Evolutionary conservation across 1,140 invertebrate species (phyloP).

Genomic region (Streblospio benedicti): DNA sequence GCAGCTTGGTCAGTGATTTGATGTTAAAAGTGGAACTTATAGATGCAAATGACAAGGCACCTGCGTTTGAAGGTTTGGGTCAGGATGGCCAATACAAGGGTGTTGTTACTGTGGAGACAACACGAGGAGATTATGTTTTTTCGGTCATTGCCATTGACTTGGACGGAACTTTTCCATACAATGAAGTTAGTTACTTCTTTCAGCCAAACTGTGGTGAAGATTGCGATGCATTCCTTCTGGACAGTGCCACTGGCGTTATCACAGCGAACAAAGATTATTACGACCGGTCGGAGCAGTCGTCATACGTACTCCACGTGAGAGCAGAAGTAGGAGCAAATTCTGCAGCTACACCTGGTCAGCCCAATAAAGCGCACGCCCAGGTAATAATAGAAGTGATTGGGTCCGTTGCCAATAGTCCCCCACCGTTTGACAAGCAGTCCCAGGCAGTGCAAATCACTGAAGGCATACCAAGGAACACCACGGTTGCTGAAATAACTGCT

Average conservation of each 20-base stretch:
- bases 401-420: too few species aligned
- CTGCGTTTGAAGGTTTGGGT: slow-evolving; percentile 9
- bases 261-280: background rate
- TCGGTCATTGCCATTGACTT: slow-evolving; percentile 10
- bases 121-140: slow-evolving; percentile 8
- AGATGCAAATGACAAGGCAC: slow-evolving; percentile 12
- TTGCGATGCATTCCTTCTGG: background rate
- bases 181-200: slow-evolving; percentile 9
- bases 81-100: slow-evolving; percentile 7
- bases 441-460: too few species aligned
- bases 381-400: too few species aligned
- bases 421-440: too few species aligned
- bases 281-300: slow-evolving; percentile 86
- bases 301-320: slow-evolving; percentile 85
- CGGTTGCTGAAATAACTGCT: too few species aligned
- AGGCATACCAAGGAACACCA: too few species aligned
- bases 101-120: slow-evolving; percentile 6
- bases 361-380: background rate
- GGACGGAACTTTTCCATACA: slow-evolving; percentile 13
- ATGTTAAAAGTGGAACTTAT: slow-evolving; percentile 7
- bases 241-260: slow-evolving; percentile 7
- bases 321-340: slow-evolving; percentile 85
- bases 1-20: background rate
- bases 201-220: background rate
- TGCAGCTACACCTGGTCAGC: background rate